phyloP scores from a whole-genome alignment of 64 coral and sea anemone species.

The Actinia equina region DNA sequence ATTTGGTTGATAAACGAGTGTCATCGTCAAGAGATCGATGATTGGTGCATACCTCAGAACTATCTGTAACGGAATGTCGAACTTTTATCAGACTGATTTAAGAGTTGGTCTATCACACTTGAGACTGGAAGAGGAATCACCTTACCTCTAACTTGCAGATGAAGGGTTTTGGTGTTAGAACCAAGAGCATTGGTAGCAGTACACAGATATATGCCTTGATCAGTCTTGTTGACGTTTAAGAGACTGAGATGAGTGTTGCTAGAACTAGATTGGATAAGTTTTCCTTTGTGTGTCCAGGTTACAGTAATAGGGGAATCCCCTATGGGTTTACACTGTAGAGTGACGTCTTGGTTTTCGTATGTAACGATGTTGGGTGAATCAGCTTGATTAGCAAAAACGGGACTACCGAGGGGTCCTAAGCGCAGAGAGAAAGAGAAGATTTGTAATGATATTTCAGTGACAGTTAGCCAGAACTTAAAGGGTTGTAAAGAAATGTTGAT shows the following conservation, averaged over 20 bases:
- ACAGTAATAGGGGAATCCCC: background rate
- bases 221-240: background rate
- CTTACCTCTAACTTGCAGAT: conserved; percentile 4
- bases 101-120: too few species aligned
- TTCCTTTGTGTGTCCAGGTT: conserved; percentile 4
- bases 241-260: background rate
- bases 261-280: background rate
- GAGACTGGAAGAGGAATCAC: background rate
- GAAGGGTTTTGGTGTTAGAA: background rate
- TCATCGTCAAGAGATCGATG: background rate
- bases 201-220: conserved; percentile 12
- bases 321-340: background rate
- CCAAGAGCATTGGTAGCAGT: conserved; percentile 20
- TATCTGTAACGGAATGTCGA: background rate
- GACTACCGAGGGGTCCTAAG: background rate
- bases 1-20: background rate
- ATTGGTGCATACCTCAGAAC: background rate
- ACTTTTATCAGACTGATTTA: background rate
- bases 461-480: background rate
- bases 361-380: background rate
- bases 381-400: background rate
- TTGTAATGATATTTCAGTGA: too few species aligned
- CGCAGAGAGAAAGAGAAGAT: too few species aligned
- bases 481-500: background rate
- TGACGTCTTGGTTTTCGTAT: background rate